Evolutionary conservation across 2,797 vertebrate genomes (phyloP), one percentile per base, ranked within the genome.

Genomic region (Diceros bicornis): DNA sequence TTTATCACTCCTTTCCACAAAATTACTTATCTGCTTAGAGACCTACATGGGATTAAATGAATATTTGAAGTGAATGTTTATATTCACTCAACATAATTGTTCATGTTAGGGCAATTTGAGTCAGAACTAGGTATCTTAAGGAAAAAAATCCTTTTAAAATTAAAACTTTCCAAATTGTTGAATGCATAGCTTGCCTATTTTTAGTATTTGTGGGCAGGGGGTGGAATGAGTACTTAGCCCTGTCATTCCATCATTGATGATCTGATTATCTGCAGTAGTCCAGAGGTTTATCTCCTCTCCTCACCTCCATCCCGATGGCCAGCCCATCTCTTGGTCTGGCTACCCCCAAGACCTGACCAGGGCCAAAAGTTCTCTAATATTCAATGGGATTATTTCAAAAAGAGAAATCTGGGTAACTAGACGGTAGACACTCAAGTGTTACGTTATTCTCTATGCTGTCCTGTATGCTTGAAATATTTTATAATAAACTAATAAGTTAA

Each of bases 21-120:
- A 79, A 79, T 94, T 92, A 95, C 41, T 75, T 91, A 92, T 64
- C 71, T 44, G 2, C 77, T 85, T 55, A 93, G 78, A 86, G 27
- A 87, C 57, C 32, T 88, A 37, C 71, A 47, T 32, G 69, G 59
- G 10, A 78, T 86, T 89, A 97, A 96, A 92, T 90, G 95, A 89
- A 89, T 95, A 91, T 92, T 96, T 90, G 18, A 66, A 96, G n/a
- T 82, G 69, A 96, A 78, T 95, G 41, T 74, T 97, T 95, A 84
- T 86, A 96, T 62, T 88, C 17, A 72, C 17, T 83, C 85, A 64
- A 89, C 96, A 84, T 93, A 47, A 69, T 68, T 96, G 66, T 85
- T 91, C 34, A 12, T 72, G 44, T 68, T 66, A 47, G 64, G 74
- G n/a, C 37, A 83, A 77, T 92, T 83, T 83, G 64, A 94, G 8